Conservation (phyloP, 2,888 invertebrate genomes). For the Eudasyphora cyanicolor region DNA sequence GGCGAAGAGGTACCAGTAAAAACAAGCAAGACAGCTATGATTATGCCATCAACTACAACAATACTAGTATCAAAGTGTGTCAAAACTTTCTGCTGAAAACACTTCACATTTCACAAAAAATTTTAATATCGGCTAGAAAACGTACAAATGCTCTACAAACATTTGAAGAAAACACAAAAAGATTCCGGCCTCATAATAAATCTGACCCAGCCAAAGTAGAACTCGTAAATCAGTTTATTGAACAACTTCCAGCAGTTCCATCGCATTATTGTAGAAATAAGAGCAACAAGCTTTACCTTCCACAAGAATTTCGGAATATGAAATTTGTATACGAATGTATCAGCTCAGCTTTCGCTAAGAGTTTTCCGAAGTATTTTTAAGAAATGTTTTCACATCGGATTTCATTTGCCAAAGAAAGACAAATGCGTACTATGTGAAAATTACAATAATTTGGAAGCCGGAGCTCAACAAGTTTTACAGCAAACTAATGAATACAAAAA, state of each 20-base stretch:
- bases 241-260: slow-evolving; percentile 54
- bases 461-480: slow-evolving; percentile 15
- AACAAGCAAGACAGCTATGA: slow-evolving; percentile 43
- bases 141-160: slow-evolving; percentile 24
- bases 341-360: slow-evolving; percentile 36
- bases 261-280: slow-evolving; percentile 59
- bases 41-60: slow-evolving; percentile 47
- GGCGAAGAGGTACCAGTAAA: slow-evolving; percentile 36
- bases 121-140: slow-evolving; percentile 28
- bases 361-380: slow-evolving; percentile 48
- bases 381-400: no score
- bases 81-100: slow-evolving; percentile 61
- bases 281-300: slow-evolving; percentile 50
- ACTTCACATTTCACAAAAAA: slow-evolving; percentile 54
- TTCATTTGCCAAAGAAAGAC: no score
- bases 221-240: slow-evolving; percentile 45
- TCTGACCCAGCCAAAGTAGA: slow-evolving; percentile 39
- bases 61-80: slow-evolving; percentile 43
- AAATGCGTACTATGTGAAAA: slow-evolving; percentile 28
- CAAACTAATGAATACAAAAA: slow-evolving; percentile 40
- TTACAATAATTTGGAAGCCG: slow-evolving; percentile 33
- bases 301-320: slow-evolving; percentile 50
- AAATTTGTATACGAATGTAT: slow-evolving; percentile 32
- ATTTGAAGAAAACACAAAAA: slow-evolving; percentile 32
- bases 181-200: slow-evolving; percentile 35